A percentile compares a stretch with the other conserved stretches of the same genome.
Evolutionary conservation across 2,797 vertebrate species (phyloP).

Genomic region (Alca torda): DNA sequence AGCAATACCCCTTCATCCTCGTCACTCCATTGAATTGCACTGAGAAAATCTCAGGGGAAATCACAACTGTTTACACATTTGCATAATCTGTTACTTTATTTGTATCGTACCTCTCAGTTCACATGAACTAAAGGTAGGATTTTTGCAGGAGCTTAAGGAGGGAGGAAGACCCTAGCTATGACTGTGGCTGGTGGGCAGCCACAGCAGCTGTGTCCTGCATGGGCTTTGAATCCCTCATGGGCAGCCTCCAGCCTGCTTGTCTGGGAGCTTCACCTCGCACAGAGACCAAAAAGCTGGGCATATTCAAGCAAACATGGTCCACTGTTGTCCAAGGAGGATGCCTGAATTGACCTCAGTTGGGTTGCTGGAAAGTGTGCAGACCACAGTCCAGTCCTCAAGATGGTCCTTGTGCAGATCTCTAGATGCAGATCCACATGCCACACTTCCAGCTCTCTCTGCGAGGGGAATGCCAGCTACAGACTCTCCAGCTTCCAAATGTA

Average conservation of each 20-base stretch:
- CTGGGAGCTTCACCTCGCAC: not conserved
- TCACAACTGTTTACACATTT: not conserved
- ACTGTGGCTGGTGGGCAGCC: not conserved
- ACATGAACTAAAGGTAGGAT: not conserved
- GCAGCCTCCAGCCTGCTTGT: not conserved
- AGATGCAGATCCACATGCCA: not conserved
- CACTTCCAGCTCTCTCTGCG: not conserved
- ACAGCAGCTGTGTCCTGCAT: not conserved
- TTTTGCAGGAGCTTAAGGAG: not conserved
- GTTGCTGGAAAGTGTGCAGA: not conserved
- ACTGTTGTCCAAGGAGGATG: not conserved
- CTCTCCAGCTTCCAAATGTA: not conserved
- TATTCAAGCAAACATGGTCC: not conserved
- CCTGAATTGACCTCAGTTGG: not conserved
- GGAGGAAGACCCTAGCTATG: fast-evolving
- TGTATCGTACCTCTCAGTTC: not conserved
- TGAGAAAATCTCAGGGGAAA: not conserved
- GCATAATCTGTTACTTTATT: not conserved
- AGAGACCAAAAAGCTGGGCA: not conserved
- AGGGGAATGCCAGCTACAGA: not conserved
- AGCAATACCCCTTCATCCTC: not conserved
- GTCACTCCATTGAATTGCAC: not conserved
- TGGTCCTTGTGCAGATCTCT: not conserved
- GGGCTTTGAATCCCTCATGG: not conserved
- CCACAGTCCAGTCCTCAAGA: not conserved